Evolutionary conservation across 1,140 invertebrate genomes (phyloP).

Genomic region (Argopecten irradians): DNA sequence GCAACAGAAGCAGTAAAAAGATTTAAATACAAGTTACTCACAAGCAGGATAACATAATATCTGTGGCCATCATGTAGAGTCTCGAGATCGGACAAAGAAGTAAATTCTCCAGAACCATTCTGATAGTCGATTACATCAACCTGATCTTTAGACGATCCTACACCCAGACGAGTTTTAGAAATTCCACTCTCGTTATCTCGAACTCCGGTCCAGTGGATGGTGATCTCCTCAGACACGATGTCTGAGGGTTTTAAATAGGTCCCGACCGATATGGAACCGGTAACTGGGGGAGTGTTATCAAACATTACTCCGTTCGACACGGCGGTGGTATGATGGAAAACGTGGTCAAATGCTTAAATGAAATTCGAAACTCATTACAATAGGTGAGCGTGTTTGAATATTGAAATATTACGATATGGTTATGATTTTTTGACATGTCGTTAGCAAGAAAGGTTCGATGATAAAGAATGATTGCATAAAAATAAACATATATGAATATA

Average conservation of each 20-base stretch:
- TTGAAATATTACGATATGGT: too few species aligned
- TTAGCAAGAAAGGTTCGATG: too few species aligned
- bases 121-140: neutral
- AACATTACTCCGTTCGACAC: conserved; percentile 48
- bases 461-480: too few species aligned
- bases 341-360: conserved; percentile 34
- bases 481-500: too few species aligned
- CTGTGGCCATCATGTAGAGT: neutral
- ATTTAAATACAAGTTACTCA: too few species aligned
- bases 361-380: neutral
- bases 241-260: neutral
- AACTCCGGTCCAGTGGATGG: neutral
- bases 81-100: neutral
- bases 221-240: conserved; percentile 18
- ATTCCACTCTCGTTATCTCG: conserved; percentile 30
- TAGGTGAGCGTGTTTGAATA: too few species aligned
- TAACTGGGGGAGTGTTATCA: conserved; percentile 46
- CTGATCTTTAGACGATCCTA: neutral
- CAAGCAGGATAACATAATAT: neutral
- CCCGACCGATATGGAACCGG: neutral
- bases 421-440: too few species aligned
- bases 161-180: conserved; percentile 28
- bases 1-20: too few species aligned
- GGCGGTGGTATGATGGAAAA: conserved; percentile 30
- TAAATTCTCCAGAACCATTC: neutral